These are phyloP conservation scores for Rissa tridactyla DNA, from an alignment of 2,113 vertebrate species.

Conservation along the genomic window DNA sequence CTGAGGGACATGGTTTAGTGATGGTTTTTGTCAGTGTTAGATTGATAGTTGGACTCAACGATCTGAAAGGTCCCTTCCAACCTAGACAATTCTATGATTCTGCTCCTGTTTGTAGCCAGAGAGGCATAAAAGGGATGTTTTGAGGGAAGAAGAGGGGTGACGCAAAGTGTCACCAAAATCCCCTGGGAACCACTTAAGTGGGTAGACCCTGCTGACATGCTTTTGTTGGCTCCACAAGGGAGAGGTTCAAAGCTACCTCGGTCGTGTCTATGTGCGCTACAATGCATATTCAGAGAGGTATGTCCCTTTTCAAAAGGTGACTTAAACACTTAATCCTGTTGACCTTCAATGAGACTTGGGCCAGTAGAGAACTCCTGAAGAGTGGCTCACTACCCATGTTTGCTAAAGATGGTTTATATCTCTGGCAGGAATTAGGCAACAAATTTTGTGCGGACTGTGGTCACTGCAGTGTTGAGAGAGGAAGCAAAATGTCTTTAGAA, in stretches of 20 bases:
- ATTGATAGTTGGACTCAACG: neutral
- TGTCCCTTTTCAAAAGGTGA: neutral
- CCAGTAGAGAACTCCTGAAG: neutral
- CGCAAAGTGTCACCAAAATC: neutral
- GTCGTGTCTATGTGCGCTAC: fast-evolving
- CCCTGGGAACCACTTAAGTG: neutral
- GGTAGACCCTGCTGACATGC: neutral
- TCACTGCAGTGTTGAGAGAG: neutral
- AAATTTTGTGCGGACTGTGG: neutral
- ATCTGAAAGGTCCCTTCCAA: neutral
- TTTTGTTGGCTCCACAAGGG: neutral
- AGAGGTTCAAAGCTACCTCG: neutral
- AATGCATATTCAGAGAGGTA: neutral
- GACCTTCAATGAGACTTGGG: neutral
- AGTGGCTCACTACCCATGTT: neutral
- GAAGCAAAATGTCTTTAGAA: neutral
- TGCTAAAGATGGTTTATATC: neutral
- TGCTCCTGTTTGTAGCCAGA: neutral
- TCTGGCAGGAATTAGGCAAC: neutral
- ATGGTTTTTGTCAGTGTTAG: neutral
- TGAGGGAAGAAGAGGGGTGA: neutral
- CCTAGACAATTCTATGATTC: neutral
- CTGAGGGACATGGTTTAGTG: neutral
- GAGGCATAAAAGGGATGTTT: neutral
- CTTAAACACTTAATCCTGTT: neutral